These are phyloP conservation scores for Rhinichthys klamathensis DNA, from an alignment of 2,113 vertebrate genomes.

Conservation along the genomic window DNA sequence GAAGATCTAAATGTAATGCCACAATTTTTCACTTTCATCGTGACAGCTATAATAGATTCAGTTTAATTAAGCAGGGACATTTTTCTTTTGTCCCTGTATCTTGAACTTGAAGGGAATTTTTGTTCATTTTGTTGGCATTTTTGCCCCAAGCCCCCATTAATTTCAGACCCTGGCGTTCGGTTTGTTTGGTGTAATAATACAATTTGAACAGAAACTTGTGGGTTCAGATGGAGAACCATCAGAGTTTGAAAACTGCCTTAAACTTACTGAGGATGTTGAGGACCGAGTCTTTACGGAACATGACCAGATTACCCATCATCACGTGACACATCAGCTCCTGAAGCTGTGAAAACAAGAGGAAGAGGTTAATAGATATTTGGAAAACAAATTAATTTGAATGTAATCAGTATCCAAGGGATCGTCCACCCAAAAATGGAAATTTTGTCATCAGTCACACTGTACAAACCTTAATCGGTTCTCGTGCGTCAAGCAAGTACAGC, in stretches of 20 bases:
- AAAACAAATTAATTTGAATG: background rate
- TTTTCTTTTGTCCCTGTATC: background rate
- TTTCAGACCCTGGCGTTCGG: background rate
- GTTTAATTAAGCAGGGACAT: background rate
- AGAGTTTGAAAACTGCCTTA: background rate
- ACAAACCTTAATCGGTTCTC: background rate
- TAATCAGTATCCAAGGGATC: background rate
- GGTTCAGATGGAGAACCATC: background rate
- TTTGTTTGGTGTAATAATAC: background rate
- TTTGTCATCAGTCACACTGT: background rate
- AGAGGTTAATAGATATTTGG: background rate
- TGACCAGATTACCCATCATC: constrained; percentile 97
- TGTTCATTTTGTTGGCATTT: background rate
- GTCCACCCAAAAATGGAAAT: background rate
- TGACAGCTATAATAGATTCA: background rate
- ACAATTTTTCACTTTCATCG: background rate
- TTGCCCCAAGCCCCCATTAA: background rate
- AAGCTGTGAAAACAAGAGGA: constrained; percentile 73
- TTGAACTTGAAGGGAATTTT: background rate
- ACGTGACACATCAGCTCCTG: constrained; percentile 98
- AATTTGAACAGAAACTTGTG: background rate
- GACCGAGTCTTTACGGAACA: constrained; percentile 97
- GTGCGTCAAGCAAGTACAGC: background rate
- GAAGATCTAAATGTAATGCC: background rate
- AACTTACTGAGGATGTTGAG: constrained; percentile 96